Conservation (phyloP, 2,888 invertebrate genomes). For the Thera obeliscata region DNA sequence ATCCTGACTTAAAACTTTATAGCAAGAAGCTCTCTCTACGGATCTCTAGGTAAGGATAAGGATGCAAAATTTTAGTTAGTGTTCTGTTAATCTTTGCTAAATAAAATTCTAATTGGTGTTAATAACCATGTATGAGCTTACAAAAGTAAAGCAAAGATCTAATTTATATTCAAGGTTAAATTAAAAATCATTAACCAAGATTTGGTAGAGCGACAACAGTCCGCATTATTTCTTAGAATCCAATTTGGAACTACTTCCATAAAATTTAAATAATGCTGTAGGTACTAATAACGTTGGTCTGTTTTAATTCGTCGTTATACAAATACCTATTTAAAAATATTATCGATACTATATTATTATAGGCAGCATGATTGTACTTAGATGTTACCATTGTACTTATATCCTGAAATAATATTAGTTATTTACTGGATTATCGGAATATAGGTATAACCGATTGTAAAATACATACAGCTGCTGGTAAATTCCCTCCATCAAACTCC, state of each 20-base stretch:
- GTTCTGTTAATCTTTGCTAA: conserved; percentile 2
- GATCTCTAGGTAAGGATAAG: neutral
- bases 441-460: neutral
- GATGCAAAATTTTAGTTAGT: neutral
- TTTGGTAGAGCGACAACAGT: conserved; percentile 41
- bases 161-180: conserved; percentile 43
- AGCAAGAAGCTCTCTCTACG: too few relatives aligned
- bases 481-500: conserved; percentile 17
- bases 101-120: conserved; percentile 9
- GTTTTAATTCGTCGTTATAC: conserved; percentile 31
- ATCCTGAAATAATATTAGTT: neutral
- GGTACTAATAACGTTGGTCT: conserved; percentile 30
- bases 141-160: conserved; percentile 42
- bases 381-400: neutral
- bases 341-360: conserved; percentile 4
- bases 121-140: conserved; percentile 32
- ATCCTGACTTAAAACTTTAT: too few relatives aligned
- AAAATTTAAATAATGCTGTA: conserved; percentile 43
- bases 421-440: neutral
- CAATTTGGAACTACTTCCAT: conserved; percentile 44
- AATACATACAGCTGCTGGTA: neutral
- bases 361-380: neutral
- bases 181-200: conserved; percentile 43
- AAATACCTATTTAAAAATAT: conserved; percentile 14
- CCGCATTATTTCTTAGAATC: conserved; percentile 40